Evolutionary conservation across 2,888 invertebrate genomes (phyloP).

Genomic region (Dyspetes luteomarginatus): DNA sequence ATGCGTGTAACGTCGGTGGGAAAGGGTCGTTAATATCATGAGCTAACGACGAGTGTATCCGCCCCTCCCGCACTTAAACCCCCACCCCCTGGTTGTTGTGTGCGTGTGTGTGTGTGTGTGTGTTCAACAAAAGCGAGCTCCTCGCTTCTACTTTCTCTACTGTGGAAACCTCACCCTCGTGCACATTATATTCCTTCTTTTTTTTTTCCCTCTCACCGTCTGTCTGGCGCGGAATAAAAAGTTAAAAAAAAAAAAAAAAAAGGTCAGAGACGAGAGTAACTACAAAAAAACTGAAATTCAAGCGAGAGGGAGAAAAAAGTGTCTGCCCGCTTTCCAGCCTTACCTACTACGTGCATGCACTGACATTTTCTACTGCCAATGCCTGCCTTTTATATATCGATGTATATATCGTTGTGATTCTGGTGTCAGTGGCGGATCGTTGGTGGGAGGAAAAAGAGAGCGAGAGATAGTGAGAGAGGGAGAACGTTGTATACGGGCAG

Average conservation of each 20-base stretch:
- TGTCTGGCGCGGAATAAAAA: slow-evolving; percentile 47
- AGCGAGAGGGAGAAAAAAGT: background rate
- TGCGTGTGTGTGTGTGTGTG: too few species aligned
- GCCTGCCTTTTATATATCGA: slow-evolving; percentile 33
- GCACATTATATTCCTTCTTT: background rate
- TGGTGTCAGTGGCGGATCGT: slow-evolving; percentile 37
- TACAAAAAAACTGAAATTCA: slow-evolving; percentile 1
- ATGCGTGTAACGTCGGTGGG: slow-evolving; percentile 59
- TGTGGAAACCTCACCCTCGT: slow-evolving; percentile 8
- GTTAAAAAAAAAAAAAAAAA: slow-evolving; percentile 27
- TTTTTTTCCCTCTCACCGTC: slow-evolving; percentile 22
- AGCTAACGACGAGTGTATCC: slow-evolving; percentile 69
- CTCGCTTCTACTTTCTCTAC: slow-evolving; percentile 3
- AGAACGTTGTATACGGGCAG: slow-evolving; percentile 51
- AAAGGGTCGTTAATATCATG: slow-evolving; percentile 72
- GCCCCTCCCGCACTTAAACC: slow-evolving; percentile 67
- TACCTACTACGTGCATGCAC: background rate
- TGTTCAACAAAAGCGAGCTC: slow-evolving; percentile 10
- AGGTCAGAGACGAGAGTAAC: background rate
- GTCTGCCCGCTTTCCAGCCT: background rate
- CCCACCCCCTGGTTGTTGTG: slow-evolving; percentile 34
- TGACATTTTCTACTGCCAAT: background rate
- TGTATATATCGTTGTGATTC: slow-evolving; percentile 26
- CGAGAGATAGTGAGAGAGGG: slow-evolving; percentile 5
- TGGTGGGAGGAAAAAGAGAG: background rate